These are phyloP conservation scores for Prosapia bicincta DNA, from an alignment of 2,888 invertebrate species.

Conservation along the genomic window DNA sequence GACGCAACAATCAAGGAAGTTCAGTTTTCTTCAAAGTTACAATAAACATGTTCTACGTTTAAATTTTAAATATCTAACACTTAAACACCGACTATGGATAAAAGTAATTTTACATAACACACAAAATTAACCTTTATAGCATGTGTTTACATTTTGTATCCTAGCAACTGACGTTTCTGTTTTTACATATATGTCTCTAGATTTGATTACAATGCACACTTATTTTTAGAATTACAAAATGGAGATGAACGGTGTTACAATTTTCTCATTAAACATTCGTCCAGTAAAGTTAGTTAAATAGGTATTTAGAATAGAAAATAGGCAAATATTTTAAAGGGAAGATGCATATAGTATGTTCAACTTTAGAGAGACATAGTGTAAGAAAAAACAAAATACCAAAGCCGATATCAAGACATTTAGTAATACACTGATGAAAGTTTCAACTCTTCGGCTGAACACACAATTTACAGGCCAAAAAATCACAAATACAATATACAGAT, in stretches of 20 bases:
- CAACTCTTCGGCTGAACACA: too few species aligned
- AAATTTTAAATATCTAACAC: neutral
- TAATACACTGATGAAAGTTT: too few species aligned
- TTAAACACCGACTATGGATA: neutral
- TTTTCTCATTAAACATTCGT: neutral
- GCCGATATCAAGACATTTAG: too few species aligned
- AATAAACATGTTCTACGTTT: neutral
- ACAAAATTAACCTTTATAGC: neutral
- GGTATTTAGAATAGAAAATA: too few species aligned
- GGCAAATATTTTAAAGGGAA: too few species aligned
- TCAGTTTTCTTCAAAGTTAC: neutral
- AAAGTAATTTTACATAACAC: neutral
- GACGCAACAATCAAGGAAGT: neutral
- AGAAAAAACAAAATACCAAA: too few species aligned
- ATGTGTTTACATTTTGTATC: neutral
- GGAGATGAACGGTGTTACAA: neutral
- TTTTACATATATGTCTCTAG: too few species aligned
- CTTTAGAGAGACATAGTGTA: too few species aligned
- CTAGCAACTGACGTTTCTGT: neutral
- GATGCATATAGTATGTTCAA: too few species aligned
- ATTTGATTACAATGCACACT: neutral
- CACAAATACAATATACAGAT: too few species aligned
- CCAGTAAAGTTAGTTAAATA: too few species aligned
- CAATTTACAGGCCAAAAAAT: too few species aligned
- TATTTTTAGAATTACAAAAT: neutral